Percentiles rank a stretch among this genome's conserved stretches.
Evolutionary conservation across 2,888 invertebrate species (phyloP).

Genomic region (Trilocha varians): DNA sequence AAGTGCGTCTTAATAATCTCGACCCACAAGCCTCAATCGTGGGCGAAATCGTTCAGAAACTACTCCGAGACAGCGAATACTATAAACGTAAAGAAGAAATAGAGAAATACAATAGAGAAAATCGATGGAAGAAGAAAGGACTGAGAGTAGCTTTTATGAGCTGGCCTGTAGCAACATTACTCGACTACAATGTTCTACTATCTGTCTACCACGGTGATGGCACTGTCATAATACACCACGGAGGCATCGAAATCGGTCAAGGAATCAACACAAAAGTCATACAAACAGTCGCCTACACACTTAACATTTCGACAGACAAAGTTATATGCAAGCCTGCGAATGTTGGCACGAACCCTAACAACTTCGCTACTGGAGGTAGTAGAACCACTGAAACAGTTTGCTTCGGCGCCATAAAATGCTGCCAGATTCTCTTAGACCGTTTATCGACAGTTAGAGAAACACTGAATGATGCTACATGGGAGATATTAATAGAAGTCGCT

Average conservation of each 20-base stretch:
- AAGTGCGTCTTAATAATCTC: constrained; percentile 54
- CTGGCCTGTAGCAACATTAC: constrained; percentile 70
- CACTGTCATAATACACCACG: constrained; percentile 79
- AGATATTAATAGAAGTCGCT: constrained; percentile 63
- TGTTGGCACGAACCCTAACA: constrained; percentile 76
- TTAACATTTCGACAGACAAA: constrained; percentile 77
- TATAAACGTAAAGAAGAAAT: constrained; percentile 67
- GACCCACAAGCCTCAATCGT: constrained; percentile 54
- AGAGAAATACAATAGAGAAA: constrained; percentile 75
- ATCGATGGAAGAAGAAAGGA: constrained; percentile 86
- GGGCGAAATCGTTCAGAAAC: constrained; percentile 30
- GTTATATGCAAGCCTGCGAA: constrained; percentile 78
- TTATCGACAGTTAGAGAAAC: constrained; percentile 51
- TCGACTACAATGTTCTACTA: constrained; percentile 74
- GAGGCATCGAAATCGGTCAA: constrained; percentile 86
- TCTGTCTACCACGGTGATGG: constrained; percentile 81
- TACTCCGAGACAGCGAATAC: constrained; percentile 61
- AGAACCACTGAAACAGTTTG: constrained; percentile 36
- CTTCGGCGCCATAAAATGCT: constrained; percentile 53
- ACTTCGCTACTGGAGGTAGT: constrained; percentile 77
- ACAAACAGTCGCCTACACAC: constrained; percentile 77
- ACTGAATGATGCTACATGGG: constrained; percentile 64
- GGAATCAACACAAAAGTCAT: constrained; percentile 82
- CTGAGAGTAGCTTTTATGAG: constrained; percentile 78
- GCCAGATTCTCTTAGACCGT: constrained; percentile 63